Evolutionary conservation across 2,888 invertebrate genomes (phyloP), one percentile per base, ranked within the genome.

Genomic region (Coenonympha glycerion): DNA sequence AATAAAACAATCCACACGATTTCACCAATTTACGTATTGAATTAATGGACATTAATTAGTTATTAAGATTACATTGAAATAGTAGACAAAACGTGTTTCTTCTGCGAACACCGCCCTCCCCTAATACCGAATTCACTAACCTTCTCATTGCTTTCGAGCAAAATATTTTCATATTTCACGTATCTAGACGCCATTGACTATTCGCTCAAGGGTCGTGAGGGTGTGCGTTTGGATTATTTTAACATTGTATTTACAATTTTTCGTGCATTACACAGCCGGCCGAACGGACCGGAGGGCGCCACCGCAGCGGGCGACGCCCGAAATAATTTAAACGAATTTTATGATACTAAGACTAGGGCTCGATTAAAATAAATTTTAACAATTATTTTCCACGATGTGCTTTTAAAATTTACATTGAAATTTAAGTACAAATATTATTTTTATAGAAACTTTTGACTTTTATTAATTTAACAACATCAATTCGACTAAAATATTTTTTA

Each of bases 311-410:
- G 56, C 64, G 54, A 61, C 59, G 53, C 64, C 60, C 6, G 69
- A 37, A 65, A 66, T 65, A 64, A 68, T 75, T 76, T 69, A 72
- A 74, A 80, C 70, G 69, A 76, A 79, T 73, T 80, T 83, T 83
- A 85, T 72, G 71, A 74, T 73, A 79, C 84, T 85, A 86, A 79
- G 86, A 87, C 86, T 85, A 87, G 86, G 86, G 83, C 75, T 78
- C 83, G 69, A 79, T 78, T 80, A 78, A 79, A 81, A 77, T 79
- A 79, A 80, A 74, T 75, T 72, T 81, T 45, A 79, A 77, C 69
- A 71, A 79, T 78, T 77, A 65, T 72, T 72, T 77, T 73, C 64
- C 64, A 75, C 76, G 71, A 81, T 73, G 85, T 86, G 86, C 82
- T 73, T 70, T 76, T 73, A 77, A 73, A 82, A 80, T 85, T 85